Evolutionary conservation across 2,113 vertebrate species (phyloP), one percentile per base, ranked within the genome.

Genomic region (Puffinus mauretanicus): DNA sequence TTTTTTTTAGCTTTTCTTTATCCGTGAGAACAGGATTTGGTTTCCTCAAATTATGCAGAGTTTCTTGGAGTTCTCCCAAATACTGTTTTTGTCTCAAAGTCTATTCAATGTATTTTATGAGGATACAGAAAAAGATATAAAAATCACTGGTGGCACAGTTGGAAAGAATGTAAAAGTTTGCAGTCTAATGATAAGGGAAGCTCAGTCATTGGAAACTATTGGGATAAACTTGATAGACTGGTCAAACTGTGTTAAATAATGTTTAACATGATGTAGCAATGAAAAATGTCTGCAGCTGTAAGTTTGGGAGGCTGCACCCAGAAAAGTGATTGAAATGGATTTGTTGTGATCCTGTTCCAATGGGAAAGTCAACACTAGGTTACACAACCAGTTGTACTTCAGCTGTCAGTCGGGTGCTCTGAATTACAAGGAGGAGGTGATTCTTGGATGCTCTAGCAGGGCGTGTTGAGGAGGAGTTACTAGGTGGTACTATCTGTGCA

Each of bases 341-440:
- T 61, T 44, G 8, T 24, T 82, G 11, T 55, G 32, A 27, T 67
- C 52, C 36, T 67, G 4, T 73, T 83, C 42, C 61, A 79, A 51
- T 0, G 2, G 27, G 46, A 49, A 42, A 29, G 19, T n/a, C 40
- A 32, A 54, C 2, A 2, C 13, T 6, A 55, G 13, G 17, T 58
- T 49, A 47, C 29, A 42, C n/a, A 22, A 8, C 15, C 30, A 54
- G n/a, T 16, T 81, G 64, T 32, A 32, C 36, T 69, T 47, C 55
- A 70, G 55, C 24, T 54, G 51, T 44, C 42, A 32, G 30, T 57
- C 24, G 10, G 52, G 75, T 13, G 15, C 60, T 61, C 36, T 38
- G 46, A n/a, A 26, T 52, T 52, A 29, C 7, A 57, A 58, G 58
- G 57, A 75, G 0, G 0, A 49, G 52, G 19, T 32, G 42, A 69